Evolutionary conservation across 2,888 invertebrate genomes (phyloP).

Genomic region (Polymixis flavicincta): DNA sequence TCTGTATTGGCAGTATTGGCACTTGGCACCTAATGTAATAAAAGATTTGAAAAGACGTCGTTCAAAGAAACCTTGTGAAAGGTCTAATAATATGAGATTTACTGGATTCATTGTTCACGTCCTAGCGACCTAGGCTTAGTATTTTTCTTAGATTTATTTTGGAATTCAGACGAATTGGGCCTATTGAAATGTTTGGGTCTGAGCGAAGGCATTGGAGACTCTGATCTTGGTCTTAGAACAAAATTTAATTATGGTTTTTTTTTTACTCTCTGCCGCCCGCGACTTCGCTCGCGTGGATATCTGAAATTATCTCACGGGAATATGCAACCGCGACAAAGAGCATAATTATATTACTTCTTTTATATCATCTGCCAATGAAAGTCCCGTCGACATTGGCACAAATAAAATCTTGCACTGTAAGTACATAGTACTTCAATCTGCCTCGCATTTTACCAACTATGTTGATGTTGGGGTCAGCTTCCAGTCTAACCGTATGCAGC

Average conservation of each 20-base stretch:
- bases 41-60: neutral
- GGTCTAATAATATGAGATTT: conserved; percentile 10
- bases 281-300: too few species aligned
- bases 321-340: too few species aligned
- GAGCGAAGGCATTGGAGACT: neutral
- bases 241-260: neutral
- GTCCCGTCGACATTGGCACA: too few species aligned
- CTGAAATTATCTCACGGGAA: too few species aligned
- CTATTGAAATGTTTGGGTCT: conserved; percentile 11
- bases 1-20: neutral
- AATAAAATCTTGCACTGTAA: too few species aligned
- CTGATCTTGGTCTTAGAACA: neutral
- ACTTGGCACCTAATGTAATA: neutral
- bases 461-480: neutral
- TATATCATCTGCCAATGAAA: too few species aligned
- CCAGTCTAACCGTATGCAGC: neutral
- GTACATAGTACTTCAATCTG: neutral
- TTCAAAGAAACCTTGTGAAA: conserved; percentile 5
- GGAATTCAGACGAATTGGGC: neutral
- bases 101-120: conserved; percentile 16
- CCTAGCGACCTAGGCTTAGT: neutral
- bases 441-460: neutral
- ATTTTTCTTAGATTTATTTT: conserved; percentile 13
- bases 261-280: too few species aligned
- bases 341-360: too few species aligned